phyloP scores from a whole-genome alignment of 2,113 vertebrate species.

The Calypte anna region DNA sequence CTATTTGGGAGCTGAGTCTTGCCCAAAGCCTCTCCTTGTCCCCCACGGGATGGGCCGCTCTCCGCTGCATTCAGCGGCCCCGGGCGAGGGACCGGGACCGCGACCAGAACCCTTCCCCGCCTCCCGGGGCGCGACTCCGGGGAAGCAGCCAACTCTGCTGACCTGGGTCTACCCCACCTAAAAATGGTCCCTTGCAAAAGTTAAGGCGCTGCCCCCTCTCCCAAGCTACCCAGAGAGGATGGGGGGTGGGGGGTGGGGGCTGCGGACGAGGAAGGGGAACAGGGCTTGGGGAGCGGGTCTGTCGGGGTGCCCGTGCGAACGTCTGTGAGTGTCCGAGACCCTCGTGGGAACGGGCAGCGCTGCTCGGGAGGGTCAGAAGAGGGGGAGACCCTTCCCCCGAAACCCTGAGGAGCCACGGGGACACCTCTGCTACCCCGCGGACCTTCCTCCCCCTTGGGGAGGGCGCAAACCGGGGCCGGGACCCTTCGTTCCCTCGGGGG shows the following conservation, averaged over 20 bases:
- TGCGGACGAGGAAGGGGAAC: background rate
- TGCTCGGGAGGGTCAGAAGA: background rate
- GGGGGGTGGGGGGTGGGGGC: background rate
- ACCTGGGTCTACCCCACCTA: background rate
- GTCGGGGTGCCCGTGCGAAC: fast-evolving
- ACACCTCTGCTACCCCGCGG: background rate
- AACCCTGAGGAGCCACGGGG: background rate
- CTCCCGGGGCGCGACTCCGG: background rate
- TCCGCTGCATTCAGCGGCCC: background rate
- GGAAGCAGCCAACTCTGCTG: background rate
- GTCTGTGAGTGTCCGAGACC: background rate
- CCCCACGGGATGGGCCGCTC: background rate
- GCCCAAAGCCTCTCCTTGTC: background rate
- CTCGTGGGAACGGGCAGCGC: background rate
- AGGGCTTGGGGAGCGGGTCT: background rate
- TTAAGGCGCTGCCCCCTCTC: background rate
- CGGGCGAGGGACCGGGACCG: background rate
- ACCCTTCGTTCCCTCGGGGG: background rate
- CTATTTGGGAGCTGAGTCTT: background rate
- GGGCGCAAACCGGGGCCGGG: background rate
- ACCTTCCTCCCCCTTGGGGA: background rate
- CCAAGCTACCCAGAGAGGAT: background rate
- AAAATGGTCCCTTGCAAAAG: background rate
- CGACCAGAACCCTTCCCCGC: background rate
- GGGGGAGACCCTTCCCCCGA: background rate